Evolutionary conservation across 2,797 vertebrate genomes (phyloP), one percentile per base, ranked within the genome.

Genomic region (Capromys pilorides): DNA sequence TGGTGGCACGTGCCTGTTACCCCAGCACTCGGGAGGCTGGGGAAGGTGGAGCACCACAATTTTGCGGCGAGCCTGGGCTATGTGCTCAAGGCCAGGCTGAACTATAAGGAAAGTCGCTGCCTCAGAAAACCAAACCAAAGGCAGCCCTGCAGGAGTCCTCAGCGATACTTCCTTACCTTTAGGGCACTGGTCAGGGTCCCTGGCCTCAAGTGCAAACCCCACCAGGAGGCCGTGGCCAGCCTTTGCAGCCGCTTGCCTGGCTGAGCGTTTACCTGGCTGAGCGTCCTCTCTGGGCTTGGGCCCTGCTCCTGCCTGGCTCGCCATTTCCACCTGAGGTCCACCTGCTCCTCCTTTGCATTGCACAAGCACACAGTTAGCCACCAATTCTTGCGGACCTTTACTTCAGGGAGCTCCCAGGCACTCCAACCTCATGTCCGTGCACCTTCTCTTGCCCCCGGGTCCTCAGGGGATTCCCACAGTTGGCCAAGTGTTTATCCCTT

Each of bases 221-320:
- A 2, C 1, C 13, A 1, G 21, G 21, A 36, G 57, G 14, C 2
- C n/a, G n/a, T 39, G 39, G 14, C 4, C 41, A 33, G 22, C 77
- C 67, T 75, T 66, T 45, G 59, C 41, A 45, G 22, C 21, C 57
- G 31, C 0, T 0, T 33, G 13, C 59, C 22, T 41, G 28, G 49
- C 0, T 18, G 28, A 39, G 4, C 39, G 31, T 1, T 0, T 33
- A 18, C 59, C 22, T 41, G 28, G 49, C 0, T 18, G 28, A 39
- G 4, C 39, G 2, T 41, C 39, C 71, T 45, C 39, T 45, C 71
- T 45, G n/a, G n/a, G 8, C 71, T 49, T 14, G 67, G 51, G n/a
- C 31, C 54, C 64, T 54, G 39, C 28, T 33, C 45, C 51, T 61
- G 41, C 62, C 78, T 39, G 33, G 16, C 2, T 18, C 2, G 28